phyloP scores from a whole-genome alignment of 2,797 vertebrate species.

The Neopelma chrysocephalum region DNA sequence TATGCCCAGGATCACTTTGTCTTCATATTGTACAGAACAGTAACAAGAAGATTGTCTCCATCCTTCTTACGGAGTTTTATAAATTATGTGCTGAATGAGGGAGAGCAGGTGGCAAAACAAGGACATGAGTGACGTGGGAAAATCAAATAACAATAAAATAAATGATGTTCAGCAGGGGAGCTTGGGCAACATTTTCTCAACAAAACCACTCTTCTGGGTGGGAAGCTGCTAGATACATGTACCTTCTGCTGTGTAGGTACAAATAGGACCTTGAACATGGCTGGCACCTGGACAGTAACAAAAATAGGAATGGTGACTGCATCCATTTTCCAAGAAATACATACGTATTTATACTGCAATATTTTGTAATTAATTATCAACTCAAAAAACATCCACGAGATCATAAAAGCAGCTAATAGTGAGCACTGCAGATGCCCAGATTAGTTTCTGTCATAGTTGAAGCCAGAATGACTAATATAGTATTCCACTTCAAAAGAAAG shows the following conservation, averaged over 20 bases:
- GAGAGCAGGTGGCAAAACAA: conserved; percentile 19
- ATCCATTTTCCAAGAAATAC: neutral
- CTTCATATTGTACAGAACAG: neutral
- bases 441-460: neutral
- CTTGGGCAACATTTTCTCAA: neutral
- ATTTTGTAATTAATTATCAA: neutral
- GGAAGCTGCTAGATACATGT: neutral
- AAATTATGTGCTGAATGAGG: neutral
- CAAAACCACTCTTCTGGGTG: neutral
- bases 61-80: conserved; percentile 2
- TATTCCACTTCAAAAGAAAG: neutral
- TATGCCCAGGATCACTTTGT: neutral
- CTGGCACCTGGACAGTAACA: neutral
- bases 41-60: neutral
- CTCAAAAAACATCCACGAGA: neutral
- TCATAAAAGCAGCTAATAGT: neutral
- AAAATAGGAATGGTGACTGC: neutral
- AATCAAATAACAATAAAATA: conserved; percentile 27
- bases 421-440: neutral
- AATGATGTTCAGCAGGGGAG: neutral
- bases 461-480: neutral
- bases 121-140: neutral
- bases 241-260: neutral
- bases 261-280: neutral
- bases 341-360: neutral